phyloP scores from a whole-genome alignment of 2,113 vertebrate species.

The Passer domesticus region DNA sequence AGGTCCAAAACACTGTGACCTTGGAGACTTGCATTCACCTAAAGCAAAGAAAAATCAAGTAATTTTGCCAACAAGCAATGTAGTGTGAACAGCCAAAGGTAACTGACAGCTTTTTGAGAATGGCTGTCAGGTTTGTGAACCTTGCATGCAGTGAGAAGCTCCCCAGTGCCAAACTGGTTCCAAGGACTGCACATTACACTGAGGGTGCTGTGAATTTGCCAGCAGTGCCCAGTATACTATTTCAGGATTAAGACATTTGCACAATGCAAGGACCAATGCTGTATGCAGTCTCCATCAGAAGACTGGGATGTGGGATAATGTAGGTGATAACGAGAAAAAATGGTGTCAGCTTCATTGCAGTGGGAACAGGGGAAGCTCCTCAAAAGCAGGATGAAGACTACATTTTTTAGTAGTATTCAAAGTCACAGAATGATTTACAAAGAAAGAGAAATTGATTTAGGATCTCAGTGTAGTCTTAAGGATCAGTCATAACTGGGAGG shows the following conservation, averaged over 20 bases:
- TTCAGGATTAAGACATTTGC: background rate
- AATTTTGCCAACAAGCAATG: background rate
- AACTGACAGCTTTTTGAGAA: background rate
- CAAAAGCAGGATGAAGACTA: background rate
- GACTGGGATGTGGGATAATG: background rate
- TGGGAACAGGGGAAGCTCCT: background rate
- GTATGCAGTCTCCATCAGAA: fast-evolving
- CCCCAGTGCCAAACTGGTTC: background rate
- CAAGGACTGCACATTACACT: background rate
- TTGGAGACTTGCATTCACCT: background rate
- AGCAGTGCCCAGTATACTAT: background rate
- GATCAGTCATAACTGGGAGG: background rate
- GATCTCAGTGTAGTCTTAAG: background rate
- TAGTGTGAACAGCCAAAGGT: background rate
- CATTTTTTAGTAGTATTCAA: background rate
- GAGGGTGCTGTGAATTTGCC: background rate
- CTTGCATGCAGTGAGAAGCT: fast-evolving
- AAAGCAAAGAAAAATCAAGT: background rate
- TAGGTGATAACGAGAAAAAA: background rate
- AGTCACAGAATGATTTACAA: background rate
- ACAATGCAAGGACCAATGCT: background rate
- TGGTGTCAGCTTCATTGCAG: background rate
- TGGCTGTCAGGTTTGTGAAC: background rate
- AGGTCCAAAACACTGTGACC: background rate
- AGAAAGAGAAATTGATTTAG: background rate